phyloP scores from a whole-genome alignment of 2,797 vertebrate species.

The Podarcis lilfordi region DNA sequence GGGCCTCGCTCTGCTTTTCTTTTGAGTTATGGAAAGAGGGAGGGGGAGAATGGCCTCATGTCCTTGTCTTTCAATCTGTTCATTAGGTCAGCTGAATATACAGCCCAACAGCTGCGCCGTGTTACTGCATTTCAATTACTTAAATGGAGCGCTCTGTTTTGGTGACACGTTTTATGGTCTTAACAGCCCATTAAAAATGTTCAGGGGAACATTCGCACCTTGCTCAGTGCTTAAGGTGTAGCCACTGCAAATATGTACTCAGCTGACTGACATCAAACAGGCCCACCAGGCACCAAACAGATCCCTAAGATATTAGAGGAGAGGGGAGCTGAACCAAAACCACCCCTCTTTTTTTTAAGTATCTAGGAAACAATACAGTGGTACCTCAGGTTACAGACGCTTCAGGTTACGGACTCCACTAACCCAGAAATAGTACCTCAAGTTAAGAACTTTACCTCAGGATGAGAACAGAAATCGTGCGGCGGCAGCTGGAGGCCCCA shows the following conservation, averaged over 20 bases:
- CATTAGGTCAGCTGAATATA: constrained; percentile 26
- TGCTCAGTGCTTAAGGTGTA: neutral
- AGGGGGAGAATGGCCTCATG: neutral
- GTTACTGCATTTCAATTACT: constrained; percentile 34
- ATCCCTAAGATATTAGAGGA: neutral
- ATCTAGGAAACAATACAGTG: neutral
- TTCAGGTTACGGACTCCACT: no score
- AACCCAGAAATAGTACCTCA: no score
- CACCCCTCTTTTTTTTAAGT: neutral
- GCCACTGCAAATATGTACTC: neutral
- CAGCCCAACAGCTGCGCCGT: constrained; percentile 11
- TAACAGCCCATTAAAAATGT: constrained; percentile 31
- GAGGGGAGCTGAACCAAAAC: neutral
- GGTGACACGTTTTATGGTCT: neutral
- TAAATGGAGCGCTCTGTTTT: neutral
- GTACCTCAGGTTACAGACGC: no score
- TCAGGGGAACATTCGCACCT: constrained; percentile 9
- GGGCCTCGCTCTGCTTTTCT: neutral
- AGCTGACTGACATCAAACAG: constrained; percentile 6
- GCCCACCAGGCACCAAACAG: neutral
- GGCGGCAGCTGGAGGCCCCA: no score
- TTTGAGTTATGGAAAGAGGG: neutral
- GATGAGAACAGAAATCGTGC: no score
- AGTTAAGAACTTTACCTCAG: no score
- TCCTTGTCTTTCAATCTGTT: neutral